Conservation (phyloP, 1,140 invertebrate genomes). For the Drosophila kanapiae region DNA sequence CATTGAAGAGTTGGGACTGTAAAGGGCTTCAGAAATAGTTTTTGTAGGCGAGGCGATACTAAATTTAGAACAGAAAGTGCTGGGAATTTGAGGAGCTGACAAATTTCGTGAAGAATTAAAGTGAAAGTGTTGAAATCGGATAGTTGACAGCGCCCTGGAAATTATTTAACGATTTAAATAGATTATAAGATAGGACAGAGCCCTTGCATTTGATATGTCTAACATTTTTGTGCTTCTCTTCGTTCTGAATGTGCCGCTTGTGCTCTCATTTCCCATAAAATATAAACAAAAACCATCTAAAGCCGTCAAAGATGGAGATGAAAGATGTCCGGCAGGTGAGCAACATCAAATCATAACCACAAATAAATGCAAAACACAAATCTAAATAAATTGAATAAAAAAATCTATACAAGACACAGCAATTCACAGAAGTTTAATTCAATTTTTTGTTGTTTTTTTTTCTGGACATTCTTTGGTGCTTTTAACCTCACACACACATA, state of each 20-base stretch:
- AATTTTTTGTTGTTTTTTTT: conserved; percentile 32
- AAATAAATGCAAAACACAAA: conserved; percentile 37
- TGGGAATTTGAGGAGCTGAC: conserved; percentile 21
- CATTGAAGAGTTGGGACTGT: conserved; percentile 24
- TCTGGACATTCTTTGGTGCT: conserved; percentile 56
- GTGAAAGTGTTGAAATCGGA: conserved; percentile 73
- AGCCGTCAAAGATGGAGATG: conserved; percentile 89
- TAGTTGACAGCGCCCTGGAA: conserved; percentile 16
- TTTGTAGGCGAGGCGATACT: conserved; percentile 6
- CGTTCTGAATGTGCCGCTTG: conserved; percentile 68
- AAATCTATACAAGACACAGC: conserved; percentile 40
- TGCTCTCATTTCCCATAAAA: conserved; percentile 55
- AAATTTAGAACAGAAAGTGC: conserved; percentile 34
- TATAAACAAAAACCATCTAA: conserved; percentile 54
- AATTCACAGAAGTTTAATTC: conserved; percentile 31
- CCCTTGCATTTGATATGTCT: conserved; percentile 56
- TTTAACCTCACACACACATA: conserved; percentile 23
- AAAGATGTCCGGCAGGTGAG: conserved; percentile 89
- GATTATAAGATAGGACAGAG: conserved; percentile 17
- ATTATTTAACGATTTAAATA: conserved; percentile 21
- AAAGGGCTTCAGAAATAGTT: conserved; percentile 38
- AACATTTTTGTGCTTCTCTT: conserved; percentile 73
- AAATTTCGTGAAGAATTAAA: conserved; percentile 38
- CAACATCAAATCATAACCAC: conserved; percentile 54
- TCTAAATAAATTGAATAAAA: conserved; percentile 22